A percentile compares a stretch with the other conserved stretches of the same genome.
Evolutionary conservation across 64 coral and sea anemone species (phyloP).

Genomic region (Catalaphyllia jardinei): DNA sequence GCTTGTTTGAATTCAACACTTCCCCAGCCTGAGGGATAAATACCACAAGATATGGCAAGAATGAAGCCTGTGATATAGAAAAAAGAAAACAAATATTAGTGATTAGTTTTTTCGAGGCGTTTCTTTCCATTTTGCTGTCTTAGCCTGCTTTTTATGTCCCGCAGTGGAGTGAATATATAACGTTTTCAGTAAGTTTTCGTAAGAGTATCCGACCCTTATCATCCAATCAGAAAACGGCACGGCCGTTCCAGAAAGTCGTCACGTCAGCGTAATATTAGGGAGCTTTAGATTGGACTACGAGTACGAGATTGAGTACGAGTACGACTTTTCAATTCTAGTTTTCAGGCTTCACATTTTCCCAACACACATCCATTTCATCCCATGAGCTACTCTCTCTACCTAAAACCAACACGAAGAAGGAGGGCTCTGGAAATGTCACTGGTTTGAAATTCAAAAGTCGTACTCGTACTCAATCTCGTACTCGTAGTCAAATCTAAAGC

Average conservation of each 20-base stretch:
- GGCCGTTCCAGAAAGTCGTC: background rate
- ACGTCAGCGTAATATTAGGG: background rate
- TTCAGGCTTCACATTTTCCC: too few relatives aligned
- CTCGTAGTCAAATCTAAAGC: too few relatives aligned
- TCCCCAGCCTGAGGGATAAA: constrained; percentile 69
- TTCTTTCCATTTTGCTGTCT: background rate
- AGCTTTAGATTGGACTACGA: too few relatives aligned
- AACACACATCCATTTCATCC: too few relatives aligned
- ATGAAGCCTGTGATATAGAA: constrained; percentile 41
- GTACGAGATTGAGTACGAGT: too few relatives aligned
- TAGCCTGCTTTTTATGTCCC: background rate
- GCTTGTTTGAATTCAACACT: constrained; percentile 60
- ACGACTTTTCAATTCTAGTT: too few relatives aligned
- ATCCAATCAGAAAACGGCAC: background rate
- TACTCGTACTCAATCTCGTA: too few relatives aligned
- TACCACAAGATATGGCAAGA: constrained; percentile 41
- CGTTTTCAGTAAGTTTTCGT: background rate
- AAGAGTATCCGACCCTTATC: background rate
- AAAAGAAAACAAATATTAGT: background rate
- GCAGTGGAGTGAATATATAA: background rate
- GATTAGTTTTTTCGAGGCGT: too few relatives aligned
- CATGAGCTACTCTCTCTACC: too few relatives aligned
- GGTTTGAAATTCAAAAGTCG: too few relatives aligned
- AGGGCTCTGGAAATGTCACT: too few relatives aligned
- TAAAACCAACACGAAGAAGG: too few relatives aligned